Conservation (phyloP, 2,797 vertebrate genomes). For the Pseudochirops corinnae region DNA sequence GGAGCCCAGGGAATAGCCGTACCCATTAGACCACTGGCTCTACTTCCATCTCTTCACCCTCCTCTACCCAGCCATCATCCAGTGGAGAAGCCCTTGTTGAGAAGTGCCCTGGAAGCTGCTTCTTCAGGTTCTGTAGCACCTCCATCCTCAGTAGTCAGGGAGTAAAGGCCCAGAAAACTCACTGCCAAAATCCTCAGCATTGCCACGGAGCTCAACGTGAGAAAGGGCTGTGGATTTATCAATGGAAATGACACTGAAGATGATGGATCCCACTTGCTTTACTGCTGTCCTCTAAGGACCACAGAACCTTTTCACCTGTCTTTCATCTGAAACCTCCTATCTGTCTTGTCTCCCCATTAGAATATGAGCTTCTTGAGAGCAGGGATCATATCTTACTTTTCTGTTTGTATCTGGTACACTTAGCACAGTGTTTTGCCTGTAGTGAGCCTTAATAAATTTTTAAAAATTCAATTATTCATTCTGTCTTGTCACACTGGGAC, state of each 20-base stretch:
- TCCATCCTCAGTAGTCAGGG: not conserved
- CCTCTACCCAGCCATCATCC: not conserved
- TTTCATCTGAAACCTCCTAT: not conserved
- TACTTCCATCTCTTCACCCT: not conserved
- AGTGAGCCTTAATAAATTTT: not conserved
- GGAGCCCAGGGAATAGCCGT: not conserved
- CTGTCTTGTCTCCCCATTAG: not conserved
- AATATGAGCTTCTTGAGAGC: not conserved
- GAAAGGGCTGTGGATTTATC: not conserved
- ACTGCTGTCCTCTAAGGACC: not conserved
- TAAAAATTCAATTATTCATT: not conserved
- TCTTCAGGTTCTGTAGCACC: not conserved
- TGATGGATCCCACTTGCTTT: not conserved
- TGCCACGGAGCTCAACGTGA: not conserved
- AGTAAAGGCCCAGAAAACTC: not conserved
- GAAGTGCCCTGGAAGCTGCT: not conserved
- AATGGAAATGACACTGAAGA: not conserved
- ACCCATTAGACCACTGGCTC: not conserved
- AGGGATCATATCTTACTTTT: not conserved
- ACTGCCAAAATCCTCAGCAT: not conserved
- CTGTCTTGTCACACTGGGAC: not conserved
- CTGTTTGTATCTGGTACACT: not conserved
- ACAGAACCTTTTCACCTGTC: not conserved
- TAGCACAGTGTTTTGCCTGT: not conserved
- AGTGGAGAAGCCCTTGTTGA: not conserved